A percentile compares a stretch with the other conserved stretches of the same genome.
Evolutionary conservation across 1,140 invertebrate species (phyloP).

Genomic region (Bombus picipes): DNA sequence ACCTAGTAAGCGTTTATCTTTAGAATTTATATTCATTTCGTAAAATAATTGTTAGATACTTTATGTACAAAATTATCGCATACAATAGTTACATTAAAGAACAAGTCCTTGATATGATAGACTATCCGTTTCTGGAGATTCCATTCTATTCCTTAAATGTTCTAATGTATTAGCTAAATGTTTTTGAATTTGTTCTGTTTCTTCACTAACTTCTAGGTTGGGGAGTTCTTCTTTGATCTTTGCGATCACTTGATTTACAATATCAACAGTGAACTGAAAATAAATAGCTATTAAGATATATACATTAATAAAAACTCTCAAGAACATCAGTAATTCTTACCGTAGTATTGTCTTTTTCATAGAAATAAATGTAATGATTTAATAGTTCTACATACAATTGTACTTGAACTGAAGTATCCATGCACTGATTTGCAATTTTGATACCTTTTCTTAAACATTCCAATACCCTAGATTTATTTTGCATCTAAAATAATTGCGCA

Average conservation of each 20-base stretch:
- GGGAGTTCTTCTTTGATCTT: conserved; percentile 97
- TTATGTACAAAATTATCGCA: conserved; percentile 72
- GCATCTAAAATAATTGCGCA: conserved; percentile 84
- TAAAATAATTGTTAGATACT: conserved; percentile 35
- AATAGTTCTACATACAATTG: conserved; percentile 97
- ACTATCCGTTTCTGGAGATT: conserved; percentile 83
- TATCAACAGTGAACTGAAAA: conserved; percentile 86
- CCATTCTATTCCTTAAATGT: conserved; percentile 85
- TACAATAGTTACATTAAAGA: conserved; percentile 68
- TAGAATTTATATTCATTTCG: conserved; percentile 39
- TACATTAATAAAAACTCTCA: neutral
- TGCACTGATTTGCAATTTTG: conserved; percentile 97
- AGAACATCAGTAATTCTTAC: conserved; percentile 75
- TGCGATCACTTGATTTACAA: conserved; percentile 93
- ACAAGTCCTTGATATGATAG: conserved; percentile 86
- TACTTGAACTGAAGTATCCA: conserved; percentile 98
- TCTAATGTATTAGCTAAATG: conserved; percentile 95
- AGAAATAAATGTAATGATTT: conserved; percentile 97
- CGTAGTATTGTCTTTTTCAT: conserved; percentile 94
- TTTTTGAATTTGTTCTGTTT: conserved; percentile 97
- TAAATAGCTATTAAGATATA: conserved; percentile 51
- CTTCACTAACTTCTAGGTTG: conserved; percentile 95
- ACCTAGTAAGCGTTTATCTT: conserved; percentile 47
- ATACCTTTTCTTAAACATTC: conserved; percentile 98
- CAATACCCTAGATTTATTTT: conserved; percentile 94